Evolutionary conservation across 2,888 invertebrate species (phyloP).

Genomic region (Tiphia femorata): DNA sequence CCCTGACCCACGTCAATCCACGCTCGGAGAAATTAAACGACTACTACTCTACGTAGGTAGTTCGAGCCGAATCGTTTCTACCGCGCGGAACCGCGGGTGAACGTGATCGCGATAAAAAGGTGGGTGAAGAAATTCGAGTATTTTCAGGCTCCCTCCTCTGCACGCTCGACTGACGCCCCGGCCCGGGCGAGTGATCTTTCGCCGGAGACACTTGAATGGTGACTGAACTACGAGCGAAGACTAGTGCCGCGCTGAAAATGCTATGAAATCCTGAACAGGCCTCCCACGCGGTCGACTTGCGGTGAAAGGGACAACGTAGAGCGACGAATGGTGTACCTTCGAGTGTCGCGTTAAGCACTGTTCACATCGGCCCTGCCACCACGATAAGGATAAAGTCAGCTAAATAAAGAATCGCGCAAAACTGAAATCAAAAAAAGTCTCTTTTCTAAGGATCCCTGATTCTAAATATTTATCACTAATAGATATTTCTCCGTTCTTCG

Average conservation of each 20-base stretch:
- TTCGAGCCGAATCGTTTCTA: no score
- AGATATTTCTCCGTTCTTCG: no score
- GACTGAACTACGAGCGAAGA: conserved; percentile 46
- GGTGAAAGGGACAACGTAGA: conserved; percentile 60
- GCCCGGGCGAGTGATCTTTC: conserved; percentile 14
- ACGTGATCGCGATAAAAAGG: no score
- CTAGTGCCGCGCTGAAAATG: conserved; percentile 53
- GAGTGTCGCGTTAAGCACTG: conserved; percentile 32
- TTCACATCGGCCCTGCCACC: no score
- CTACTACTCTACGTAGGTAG: no score
- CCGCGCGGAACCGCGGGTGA: no score
- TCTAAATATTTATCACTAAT: no score
- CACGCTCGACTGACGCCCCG: background rate
- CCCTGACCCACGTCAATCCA: no score
- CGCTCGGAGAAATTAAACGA: no score
- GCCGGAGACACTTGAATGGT: conserved; percentile 29
- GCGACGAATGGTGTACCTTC: conserved; percentile 47
- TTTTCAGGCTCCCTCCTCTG: background rate
- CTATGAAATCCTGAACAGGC: conserved; percentile 50
- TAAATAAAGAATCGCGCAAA: no score
- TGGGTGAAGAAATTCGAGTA: no score
- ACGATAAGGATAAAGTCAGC: no score
- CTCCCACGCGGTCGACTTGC: conserved; percentile 55
- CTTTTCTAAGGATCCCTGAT: background rate
- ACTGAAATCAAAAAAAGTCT: background rate